These are phyloP conservation scores for Heliconius himera DNA, from an alignment of 1,140 invertebrate species.

Conservation along the genomic window DNA sequence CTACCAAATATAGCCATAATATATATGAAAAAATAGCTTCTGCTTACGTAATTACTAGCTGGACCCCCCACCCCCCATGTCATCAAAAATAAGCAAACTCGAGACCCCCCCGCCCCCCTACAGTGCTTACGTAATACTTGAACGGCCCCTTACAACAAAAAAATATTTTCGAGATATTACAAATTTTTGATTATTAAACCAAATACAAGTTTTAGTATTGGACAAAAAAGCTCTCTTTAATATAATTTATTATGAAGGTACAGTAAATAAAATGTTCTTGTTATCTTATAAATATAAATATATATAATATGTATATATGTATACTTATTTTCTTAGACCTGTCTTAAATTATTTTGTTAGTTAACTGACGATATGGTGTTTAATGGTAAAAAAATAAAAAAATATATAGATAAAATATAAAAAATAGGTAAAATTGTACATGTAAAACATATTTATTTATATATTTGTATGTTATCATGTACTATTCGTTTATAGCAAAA, in stretches of 20 bases:
- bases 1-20: no score
- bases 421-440: slow-evolving; percentile 27
- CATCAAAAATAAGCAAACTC: no score
- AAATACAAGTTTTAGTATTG: neutral
- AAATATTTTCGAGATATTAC: no score
- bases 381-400: neutral
- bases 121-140: no score
- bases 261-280: neutral
- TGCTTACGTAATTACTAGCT: no score
- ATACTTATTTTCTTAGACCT: neutral
- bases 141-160: no score
- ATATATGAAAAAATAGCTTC: no score
- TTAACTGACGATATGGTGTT: slow-evolving; percentile 1
- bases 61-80: no score
- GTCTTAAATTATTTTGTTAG: neutral
- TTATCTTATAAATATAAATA: neutral
- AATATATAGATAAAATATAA: neutral
- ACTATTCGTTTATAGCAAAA: slow-evolving; percentile 27
- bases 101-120: no score
- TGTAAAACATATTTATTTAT: slow-evolving; percentile 32
- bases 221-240: neutral
- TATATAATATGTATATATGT: neutral
- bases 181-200: no score
- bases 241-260: neutral
- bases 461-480: slow-evolving; percentile 23